Evolutionary conservation across 2,797 vertebrate genomes (phyloP).

Genomic region (Clarias fuscus): DNA sequence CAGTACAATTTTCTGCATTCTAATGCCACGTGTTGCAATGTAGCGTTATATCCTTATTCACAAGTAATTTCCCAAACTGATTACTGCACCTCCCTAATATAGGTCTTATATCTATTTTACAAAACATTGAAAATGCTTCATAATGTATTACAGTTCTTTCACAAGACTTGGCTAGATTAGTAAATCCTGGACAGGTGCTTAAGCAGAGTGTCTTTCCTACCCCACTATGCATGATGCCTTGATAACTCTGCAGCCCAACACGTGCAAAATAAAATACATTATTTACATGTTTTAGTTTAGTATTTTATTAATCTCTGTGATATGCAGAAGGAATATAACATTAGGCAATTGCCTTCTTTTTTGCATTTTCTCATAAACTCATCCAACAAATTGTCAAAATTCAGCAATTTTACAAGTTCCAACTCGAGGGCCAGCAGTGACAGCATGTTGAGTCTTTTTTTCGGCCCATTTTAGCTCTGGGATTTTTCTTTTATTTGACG

Average conservation of each 20-base stretch:
- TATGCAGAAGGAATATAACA: background rate
- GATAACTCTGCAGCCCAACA: no score
- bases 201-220: background rate
- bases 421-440: background rate
- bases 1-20: no score
- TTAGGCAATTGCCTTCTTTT: background rate
- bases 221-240: background rate
- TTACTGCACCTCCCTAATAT: background rate
- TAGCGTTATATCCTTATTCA: no score
- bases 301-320: background rate
- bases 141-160: background rate
- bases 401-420: background rate
- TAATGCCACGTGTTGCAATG: no score
- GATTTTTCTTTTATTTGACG: no score
- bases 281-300: background rate
- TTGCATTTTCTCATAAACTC: background rate
- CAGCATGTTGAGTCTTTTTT: background rate
- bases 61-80: no score
- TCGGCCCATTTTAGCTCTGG: background rate
- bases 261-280: no score
- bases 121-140: background rate
- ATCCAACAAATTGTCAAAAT: background rate
- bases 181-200: background rate
- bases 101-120: background rate
- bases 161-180: background rate